Base-by-base conservation (phyloP, 2,797 vertebrate genomes). In the Acridotheres tristis region DNA sequence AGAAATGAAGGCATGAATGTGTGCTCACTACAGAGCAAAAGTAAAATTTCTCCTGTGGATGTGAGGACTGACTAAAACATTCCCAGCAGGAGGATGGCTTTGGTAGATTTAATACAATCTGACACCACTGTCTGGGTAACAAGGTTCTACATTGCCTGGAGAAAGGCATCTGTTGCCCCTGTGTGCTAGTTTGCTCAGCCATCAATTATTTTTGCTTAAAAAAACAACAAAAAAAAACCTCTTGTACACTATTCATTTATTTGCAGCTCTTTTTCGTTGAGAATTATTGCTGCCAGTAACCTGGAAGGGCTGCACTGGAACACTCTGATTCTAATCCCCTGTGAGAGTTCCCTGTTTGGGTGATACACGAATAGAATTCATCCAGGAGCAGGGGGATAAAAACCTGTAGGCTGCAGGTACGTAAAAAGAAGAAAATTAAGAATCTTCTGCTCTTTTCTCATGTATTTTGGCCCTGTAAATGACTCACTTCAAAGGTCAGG, bases 161-260 rank as follows among this genome's bases (percentile, higher is more conserved):
- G 97, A 92, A 84, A 96, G 91, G 94, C 97, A 97, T 97, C 96
- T 97, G 97, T 61, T 97, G 93, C 90, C 91, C 91, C 88, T 92
- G 66, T 93, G 89, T 90, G 96, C 90, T 90, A 50, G 72, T 80
- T 89, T 84, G 84, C 73, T 95, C 95, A 92, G 61, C 92, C 83
- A 77, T 86, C 90, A 95, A 86, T 96, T 93, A 92, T 74, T 89
- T 89, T 53, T 57, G 75, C 54, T 80, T 18, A 2, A 30, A 78
- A 94, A 36, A 36, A 36, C 36, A 36, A 36, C 36, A 36, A 86
- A 84, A 84, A 88, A 85, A 88, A 81, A 59, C 34, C 34, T 3
- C 54, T 54, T 83, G 55, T 21, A 76, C n/a, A 42, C 71, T 75
- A 85, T 69, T 85, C 48, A 47, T 78, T 88, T 88, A 82, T 74